Conservation (phyloP, 2,888 invertebrate species). For the Mythimna loreyi region DNA sequence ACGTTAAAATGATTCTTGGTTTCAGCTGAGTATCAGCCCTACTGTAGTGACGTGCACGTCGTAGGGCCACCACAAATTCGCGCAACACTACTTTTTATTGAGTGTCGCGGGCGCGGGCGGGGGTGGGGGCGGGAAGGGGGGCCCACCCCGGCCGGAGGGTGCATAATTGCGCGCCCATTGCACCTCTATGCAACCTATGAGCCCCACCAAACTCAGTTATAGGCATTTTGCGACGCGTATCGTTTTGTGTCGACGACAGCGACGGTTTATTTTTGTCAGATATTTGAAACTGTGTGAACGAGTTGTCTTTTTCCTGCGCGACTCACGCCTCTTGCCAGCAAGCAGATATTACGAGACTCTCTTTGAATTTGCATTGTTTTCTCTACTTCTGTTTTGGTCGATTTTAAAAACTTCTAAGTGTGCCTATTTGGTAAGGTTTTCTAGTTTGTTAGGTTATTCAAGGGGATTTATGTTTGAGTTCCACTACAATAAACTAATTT, state of each 20-base stretch:
- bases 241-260: slow-evolving; percentile 62
- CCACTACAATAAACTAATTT: too few species aligned
- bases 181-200: slow-evolving; percentile 75
- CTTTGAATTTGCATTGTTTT: slow-evolving; percentile 7
- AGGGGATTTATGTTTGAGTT: neutral
- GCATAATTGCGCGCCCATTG: slow-evolving; percentile 77
- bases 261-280: slow-evolving; percentile 55
- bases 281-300: slow-evolving; percentile 46
- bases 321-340: slow-evolving; percentile 15
- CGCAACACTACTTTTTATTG: slow-evolving; percentile 80
- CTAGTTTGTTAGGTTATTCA: neutral
- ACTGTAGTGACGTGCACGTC: slow-evolving; percentile 50
- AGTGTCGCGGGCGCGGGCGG: slow-evolving; percentile 68
- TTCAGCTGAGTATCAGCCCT: slow-evolving; percentile 62
- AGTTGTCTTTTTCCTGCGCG: slow-evolving; percentile 45
- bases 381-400: neutral
- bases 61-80: slow-evolving; percentile 75
- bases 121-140: slow-evolving; percentile 46
- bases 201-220: slow-evolving; percentile 75
- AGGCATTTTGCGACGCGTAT: slow-evolving; percentile 73
- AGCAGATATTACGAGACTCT: slow-evolving; percentile 17
- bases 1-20: neutral
- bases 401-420: neutral
- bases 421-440: neutral
- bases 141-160: slow-evolving; percentile 67